Evolutionary conservation across 2,113 vertebrate species (phyloP).

Genomic region (Campylorhamphus procurvoides): DNA sequence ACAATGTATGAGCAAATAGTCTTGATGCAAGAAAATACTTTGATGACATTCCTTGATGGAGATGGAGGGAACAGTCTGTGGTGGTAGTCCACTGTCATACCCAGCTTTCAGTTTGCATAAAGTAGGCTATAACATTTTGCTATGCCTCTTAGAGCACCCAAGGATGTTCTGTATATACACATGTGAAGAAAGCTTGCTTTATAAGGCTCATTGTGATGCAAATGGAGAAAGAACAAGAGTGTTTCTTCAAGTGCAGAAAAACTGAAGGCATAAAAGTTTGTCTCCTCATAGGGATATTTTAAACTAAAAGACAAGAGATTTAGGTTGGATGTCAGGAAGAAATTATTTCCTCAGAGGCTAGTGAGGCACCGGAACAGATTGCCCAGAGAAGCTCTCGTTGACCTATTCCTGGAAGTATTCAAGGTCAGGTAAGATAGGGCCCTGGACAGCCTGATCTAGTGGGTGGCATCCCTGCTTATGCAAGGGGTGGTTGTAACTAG

Average conservation of each 20-base stretch:
- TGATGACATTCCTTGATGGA: not conserved
- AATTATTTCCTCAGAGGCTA: not conserved
- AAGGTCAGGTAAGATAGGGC: not conserved
- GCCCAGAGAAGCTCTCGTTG: not conserved
- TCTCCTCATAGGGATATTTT: not conserved
- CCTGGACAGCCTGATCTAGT: not conserved
- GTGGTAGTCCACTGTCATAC: not conserved
- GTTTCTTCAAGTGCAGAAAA: not conserved
- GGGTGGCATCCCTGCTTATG: not conserved
- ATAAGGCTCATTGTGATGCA: not conserved
- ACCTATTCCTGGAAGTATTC: not conserved
- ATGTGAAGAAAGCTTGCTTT: not conserved
- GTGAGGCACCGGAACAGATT: not conserved
- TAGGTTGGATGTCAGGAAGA: not conserved
- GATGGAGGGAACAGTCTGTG: not conserved
- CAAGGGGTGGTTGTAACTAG: not conserved
- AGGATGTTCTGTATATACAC: not conserved
- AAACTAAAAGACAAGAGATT: not conserved
- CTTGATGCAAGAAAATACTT: not conserved
- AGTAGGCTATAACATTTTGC: not conserved
- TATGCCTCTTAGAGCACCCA: not conserved
- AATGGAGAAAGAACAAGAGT: not conserved
- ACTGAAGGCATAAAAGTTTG: not conserved
- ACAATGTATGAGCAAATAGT: not conserved
- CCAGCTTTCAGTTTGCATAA: not conserved